Base-by-base conservation (phyloP, 2,888 invertebrate genomes). In the Melanargia galathea region DNA sequence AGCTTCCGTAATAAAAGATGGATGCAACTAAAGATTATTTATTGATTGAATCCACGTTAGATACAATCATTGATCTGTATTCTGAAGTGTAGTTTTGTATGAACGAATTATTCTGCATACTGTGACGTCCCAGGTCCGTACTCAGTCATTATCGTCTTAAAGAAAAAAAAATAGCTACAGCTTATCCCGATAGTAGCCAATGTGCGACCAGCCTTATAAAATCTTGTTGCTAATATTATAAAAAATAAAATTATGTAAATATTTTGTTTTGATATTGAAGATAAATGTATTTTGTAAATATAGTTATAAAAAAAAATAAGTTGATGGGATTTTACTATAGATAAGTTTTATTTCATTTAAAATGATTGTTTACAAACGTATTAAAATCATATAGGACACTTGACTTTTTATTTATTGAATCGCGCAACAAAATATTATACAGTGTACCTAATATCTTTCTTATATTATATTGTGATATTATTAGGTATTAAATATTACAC, bases 381-480 rank as follows among this genome's bases (percentile, higher is more conserved):
- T 65, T 67, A 67, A 65, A 67, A 58, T 65, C 57, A 60, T 67
- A 67, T 63, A 67, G 67, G 57, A 61, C 45, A 51, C 35, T 13
- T 49, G 7, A 33, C 2, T 61, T 65, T 66, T 60, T 61, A 60
- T 65, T 67, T 58, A n/a, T 63, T 61, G 49, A 51, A 55, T 60
- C 16, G 11, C n/a, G 2, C 10, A 35, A 13, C 4, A 52, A 20
- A 13, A 33, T 33, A 38, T 38, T 38, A 8, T 30, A 30, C 30
- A 30, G n/a, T n/a, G n/a, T n/a, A n/a, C n/a, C n/a, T n/a, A n/a
- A n/a, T n/a, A n/a, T n/a, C n/a, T n/a, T n/a, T n/a, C n/a, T n/a
- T n/a, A n/a, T n/a, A n/a, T n/a, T n/a, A n/a, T n/a, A n/a, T n/a
- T n/a, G n/a, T n/a, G n/a, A n/a, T n/a, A n/a, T n/a, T n/a, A n/a